Evolutionary conservation across 1,140 invertebrate genomes (phyloP).

Genomic region (Mizuhopecten yessoensis): DNA sequence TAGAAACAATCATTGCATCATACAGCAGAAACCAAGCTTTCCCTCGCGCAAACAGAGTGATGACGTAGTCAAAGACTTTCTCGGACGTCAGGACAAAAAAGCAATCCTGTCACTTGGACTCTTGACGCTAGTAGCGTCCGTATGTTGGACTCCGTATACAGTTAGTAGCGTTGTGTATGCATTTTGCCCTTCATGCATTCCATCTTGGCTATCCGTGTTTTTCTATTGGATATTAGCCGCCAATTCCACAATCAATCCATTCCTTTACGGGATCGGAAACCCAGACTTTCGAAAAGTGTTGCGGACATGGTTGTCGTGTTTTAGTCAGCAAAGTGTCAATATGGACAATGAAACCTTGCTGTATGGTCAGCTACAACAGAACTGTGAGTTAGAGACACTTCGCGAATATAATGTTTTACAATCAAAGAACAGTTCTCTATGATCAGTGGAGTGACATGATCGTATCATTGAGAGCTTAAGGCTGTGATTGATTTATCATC

Average conservation of each 20-base stretch:
- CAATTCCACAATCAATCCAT: constrained; percentile 77
- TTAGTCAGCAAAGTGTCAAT: constrained; percentile 46
- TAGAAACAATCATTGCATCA: constrained; percentile 17
- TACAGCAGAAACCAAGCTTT: constrained; percentile 55
- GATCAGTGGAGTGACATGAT: not conserved
- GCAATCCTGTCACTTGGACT: constrained; percentile 74
- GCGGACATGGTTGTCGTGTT: constrained; percentile 65
- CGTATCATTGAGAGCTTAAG: not conserved
- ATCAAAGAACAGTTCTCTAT: not conserved
- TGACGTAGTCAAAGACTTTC: constrained; percentile 73
- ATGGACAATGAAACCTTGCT: constrained; percentile 68
- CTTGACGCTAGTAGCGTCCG: constrained; percentile 68
- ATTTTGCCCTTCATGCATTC: constrained; percentile 59
- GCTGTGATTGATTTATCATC: not conserved
- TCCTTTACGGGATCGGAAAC: constrained; percentile 79
- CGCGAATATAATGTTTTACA: constrained; percentile 22
- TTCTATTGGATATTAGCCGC: constrained; percentile 71
- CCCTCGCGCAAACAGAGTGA: constrained; percentile 68
- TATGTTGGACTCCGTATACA: constrained; percentile 77
- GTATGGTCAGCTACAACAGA: constrained; percentile 64
- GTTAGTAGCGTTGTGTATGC: constrained; percentile 66
- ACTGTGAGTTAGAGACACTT: constrained; percentile 52
- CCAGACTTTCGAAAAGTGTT: constrained; percentile 74
- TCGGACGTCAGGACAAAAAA: constrained; percentile 76
- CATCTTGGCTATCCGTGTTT: constrained; percentile 63